Base-by-base conservation (phyloP, 2,797 vertebrate species). In the Prionace glauca region DNA sequence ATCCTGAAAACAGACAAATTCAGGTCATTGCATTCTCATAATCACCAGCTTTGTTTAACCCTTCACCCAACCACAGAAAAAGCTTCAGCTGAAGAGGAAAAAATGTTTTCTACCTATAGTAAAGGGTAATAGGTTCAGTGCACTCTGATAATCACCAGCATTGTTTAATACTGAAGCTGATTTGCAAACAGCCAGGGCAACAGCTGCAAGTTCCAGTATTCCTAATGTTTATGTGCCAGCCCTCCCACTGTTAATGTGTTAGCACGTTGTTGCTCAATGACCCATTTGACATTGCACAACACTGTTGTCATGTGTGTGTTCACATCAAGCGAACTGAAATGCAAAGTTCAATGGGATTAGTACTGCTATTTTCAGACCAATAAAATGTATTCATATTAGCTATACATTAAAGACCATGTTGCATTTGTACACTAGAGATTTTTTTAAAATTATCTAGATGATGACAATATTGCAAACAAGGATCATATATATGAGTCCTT, bases 11-110 rank as follows among this genome's bases (percentile, higher is more conserved):
- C 71, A 77, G 69, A 74, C 45, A 95, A 95, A 95, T 95, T 50
- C 93, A 95, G 93, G 93, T 95, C 93, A 77, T n/a, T 95, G 93
- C 93, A 29, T 29, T 95, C 71, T 95, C 45, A 72, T 60, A 95
- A 74, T 95, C 93, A 74, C 45, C 45, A 77, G 71, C 45, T 77
- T 77, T 95, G 93, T 56, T 95, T 77, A 95, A 95, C 93, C 71
- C 93, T 74, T 94, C 32, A 72, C 69, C 26, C 18, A 50, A 56
- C 26, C 26, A 77, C 69, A 95, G 67, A 77, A 95, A 74, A 74
- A 26, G 50, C 24, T 74, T 95, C 67, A 95, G 32, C 50, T n/a
- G 50, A 74, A 60, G 45, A 77, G 24, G 18, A 72, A 69, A 45
- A 50, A 26, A 65, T 45, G 90, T 41, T 95, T 56, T 60, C 71